Base-by-base conservation (phyloP, 2,888 invertebrate species). In the Ornithoptera alexandrae region DNA sequence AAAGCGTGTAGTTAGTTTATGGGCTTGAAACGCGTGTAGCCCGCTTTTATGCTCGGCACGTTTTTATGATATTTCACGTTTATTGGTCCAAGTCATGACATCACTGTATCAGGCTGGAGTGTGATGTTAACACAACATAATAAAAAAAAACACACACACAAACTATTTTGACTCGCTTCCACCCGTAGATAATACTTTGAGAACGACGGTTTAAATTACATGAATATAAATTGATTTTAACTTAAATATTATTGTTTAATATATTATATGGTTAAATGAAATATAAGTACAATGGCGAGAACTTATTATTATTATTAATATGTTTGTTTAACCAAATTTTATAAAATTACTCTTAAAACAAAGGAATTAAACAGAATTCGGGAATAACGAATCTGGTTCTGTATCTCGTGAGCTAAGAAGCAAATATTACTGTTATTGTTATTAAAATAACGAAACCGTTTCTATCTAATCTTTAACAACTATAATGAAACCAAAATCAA, bases 71-170 rank as follows among this genome's bases (percentile, higher is more conserved):
- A 87, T 89, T 86, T 90, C 87, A 87, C 83, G 83, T 91, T 92
- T 90, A 92, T 91, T 88, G 86, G 86, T 83, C 85, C 80, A 83
- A 85, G 90, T 89, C 90, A 90, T 91, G 91, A 88, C 87, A 90
- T 86, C 89, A 82, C 88, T 79, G 81, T 88, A 90, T 88, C 88
- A 83, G 89, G 89, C 87, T 84, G 82, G 80, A 83, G 79, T 84
- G 81, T 85, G 87, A 88, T 83, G 83, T 84, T 78, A 78, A 82
- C 79, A 82, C 81, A 86, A 46, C 82, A 86, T 85, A 30, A 85
- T 87, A 86, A 87, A 86, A 62, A 42, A 10, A 46, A 15, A 46
- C 12, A 46, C 46, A 57, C 8, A 24, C 81, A 83, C 81, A 84
- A 77, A 82, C 83, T 88, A 86, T 88, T 88, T 87, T 88, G 88